phyloP scores from a whole-genome alignment of 2,888 invertebrate species.

The Idaea aversata region DNA sequence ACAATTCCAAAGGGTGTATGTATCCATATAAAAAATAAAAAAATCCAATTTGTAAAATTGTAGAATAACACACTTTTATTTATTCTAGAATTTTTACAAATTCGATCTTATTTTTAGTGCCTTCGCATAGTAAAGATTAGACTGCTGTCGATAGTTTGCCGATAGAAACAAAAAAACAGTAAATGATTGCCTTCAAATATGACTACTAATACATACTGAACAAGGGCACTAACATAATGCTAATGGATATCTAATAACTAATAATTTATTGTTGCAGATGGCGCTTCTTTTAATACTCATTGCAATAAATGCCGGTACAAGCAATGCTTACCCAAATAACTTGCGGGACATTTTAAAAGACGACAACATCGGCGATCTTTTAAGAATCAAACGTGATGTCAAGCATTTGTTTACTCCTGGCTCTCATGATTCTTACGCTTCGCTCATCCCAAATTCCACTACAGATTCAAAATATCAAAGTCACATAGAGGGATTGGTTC shows the following conservation, averaged over 20 bases:
- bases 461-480: background rate
- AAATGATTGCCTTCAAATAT: background rate
- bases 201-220: background rate
- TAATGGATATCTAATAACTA: background rate
- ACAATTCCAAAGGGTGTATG: no score
- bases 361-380: background rate
- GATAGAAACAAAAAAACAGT: background rate
- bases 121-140: no score
- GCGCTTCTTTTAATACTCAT: background rate
- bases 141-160: background rate
- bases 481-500: background rate
- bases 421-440: background rate
- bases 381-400: background rate
- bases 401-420: background rate
- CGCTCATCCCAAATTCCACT: background rate
- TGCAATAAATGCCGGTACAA: background rate
- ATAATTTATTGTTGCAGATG: background rate
- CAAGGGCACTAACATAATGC: background rate
- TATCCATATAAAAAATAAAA: no score
- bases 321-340: background rate
- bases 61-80: no score
- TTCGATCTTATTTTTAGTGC: no score
- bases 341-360: background rate
- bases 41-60: no score
- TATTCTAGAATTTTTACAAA: no score